phyloP scores from a whole-genome alignment of 2,888 invertebrate genomes.

The Cheilosia variabilis region DNA sequence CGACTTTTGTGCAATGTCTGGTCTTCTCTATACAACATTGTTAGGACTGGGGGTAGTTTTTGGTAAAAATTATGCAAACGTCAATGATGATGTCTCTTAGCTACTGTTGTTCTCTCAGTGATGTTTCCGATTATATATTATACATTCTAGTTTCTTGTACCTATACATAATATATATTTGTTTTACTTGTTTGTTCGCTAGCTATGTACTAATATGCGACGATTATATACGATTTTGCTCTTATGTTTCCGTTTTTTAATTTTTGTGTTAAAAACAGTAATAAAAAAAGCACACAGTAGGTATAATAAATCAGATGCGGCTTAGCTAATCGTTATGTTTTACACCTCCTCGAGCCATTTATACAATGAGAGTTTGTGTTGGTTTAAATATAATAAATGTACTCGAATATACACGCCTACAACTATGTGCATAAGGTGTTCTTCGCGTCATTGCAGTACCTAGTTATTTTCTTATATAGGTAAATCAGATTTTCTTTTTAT shows the following conservation, averaged over 20 bases:
- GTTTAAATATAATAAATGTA: slow-evolving; percentile 3
- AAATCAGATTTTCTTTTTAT: slow-evolving; percentile 37
- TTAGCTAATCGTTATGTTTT: slow-evolving; percentile 22
- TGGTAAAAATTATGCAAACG: slow-evolving; percentile 66
- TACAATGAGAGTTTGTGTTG: slow-evolving; percentile 45
- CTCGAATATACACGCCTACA: no score
- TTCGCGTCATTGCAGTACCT: slow-evolving; percentile 50
- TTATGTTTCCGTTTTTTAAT: slow-evolving; percentile 11
- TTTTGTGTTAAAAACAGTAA: slow-evolving; percentile 30
- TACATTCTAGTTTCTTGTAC: slow-evolving; percentile 23
- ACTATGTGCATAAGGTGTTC: not conserved
- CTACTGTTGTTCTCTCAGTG: slow-evolving; percentile 71
- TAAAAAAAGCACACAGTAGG: slow-evolving; percentile 40
- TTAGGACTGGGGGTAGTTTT: slow-evolving; percentile 39
- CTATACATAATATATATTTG: slow-evolving; percentile 30
- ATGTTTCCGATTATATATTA: slow-evolving; percentile 54
- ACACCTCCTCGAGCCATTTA: slow-evolving; percentile 36
- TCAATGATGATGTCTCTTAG: slow-evolving; percentile 67
- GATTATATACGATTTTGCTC: slow-evolving; percentile 58
- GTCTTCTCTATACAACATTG: slow-evolving; percentile 47
- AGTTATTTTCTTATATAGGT: slow-evolving; percentile 53
- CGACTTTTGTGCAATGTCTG: slow-evolving; percentile 66
- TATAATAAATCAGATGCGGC: slow-evolving; percentile 49
- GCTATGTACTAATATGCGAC: slow-evolving; percentile 64
- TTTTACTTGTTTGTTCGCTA: slow-evolving; percentile 40